Evolutionary conservation across 2,797 vertebrate species (phyloP).

Genomic region (Eupleurogrammus muticus): DNA sequence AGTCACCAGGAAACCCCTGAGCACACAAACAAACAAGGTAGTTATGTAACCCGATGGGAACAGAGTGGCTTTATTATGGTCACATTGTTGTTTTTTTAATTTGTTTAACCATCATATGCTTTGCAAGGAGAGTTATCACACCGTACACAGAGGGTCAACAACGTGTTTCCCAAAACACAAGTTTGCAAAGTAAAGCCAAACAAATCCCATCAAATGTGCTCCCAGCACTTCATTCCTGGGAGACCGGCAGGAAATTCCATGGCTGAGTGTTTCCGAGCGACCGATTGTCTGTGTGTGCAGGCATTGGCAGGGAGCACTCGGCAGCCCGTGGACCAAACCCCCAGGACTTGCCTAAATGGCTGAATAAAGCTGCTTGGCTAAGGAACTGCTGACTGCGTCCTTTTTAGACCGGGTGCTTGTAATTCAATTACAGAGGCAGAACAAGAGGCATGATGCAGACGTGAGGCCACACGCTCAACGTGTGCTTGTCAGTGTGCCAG

Average conservation of each 20-base stretch:
- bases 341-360: constrained; percentile 63
- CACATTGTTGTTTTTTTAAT: constrained; percentile 6
- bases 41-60: constrained; percentile 44
- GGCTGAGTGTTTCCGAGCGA: constrained; percentile 71
- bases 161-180: constrained; percentile 55
- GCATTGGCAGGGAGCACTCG: constrained; percentile 35
- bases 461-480: constrained; percentile 60
- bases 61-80: constrained; percentile 18
- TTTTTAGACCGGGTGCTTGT: constrained; percentile 64
- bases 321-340: constrained; percentile 52
- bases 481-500: constrained; percentile 70
- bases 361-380: constrained; percentile 72
- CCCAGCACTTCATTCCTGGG: constrained; percentile 66
- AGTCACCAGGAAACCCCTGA: constrained; percentile 96
- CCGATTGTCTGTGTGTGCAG: constrained; percentile 40
- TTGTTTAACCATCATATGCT: constrained; percentile 9
- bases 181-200: constrained; percentile 55
- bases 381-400: constrained; percentile 73
- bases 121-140: constrained; percentile 18
- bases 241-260: constrained; percentile 80
- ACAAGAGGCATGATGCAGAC: constrained; percentile 64
- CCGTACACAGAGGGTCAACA: constrained; percentile 30
- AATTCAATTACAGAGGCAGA: constrained; percentile 74
- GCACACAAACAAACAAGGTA: constrained; percentile 68
- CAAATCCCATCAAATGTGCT: constrained; percentile 60